Evolutionary conservation across 2,888 invertebrate species (phyloP).

Genomic region (Phrixothrix hirtus): DNA sequence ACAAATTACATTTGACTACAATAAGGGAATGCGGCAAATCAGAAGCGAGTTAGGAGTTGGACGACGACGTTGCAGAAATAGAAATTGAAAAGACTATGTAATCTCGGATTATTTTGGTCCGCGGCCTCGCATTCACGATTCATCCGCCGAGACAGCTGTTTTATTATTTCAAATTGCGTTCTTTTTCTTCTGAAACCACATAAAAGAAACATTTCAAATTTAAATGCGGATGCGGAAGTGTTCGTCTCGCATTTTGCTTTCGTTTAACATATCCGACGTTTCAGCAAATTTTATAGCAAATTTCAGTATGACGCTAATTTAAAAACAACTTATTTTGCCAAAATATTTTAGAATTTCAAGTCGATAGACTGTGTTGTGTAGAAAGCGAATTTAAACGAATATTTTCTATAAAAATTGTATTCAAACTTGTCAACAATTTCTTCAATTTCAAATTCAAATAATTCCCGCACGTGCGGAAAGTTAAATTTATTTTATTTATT

Average conservation of each 20-base stretch:
- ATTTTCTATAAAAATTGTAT: too few species aligned
- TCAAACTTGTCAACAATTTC: too few species aligned
- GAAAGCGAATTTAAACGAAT: too few species aligned
- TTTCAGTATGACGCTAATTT: too few species aligned
- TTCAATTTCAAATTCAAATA: too few species aligned
- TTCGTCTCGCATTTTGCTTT: neutral
- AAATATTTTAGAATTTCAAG: too few species aligned
- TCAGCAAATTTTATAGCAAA: too few species aligned
- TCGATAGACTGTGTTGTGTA: too few species aligned
- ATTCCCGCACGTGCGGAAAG: too few species aligned
- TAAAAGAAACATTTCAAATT: conserved; percentile 1
- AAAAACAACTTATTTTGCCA: neutral
- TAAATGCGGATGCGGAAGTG: conserved; percentile 10
- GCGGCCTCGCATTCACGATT: conserved; percentile 24
- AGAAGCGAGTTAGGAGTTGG: too few species aligned
- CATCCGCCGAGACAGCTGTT: conserved; percentile 21
- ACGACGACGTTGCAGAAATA: conserved; percentile 22
- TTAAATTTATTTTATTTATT: too few species aligned
- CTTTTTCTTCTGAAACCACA: neutral
- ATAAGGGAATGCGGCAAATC: conserved; percentile 17
- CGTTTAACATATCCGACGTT: too few species aligned
- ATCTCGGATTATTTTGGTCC: conserved; percentile 26
- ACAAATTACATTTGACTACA: conserved; percentile 17
- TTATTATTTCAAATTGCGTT: conserved; percentile 22
- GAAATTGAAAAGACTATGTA: conserved; percentile 28